Conservation (phyloP, 2,888 invertebrate genomes). For the Andrena haemorrhoa region DNA sequence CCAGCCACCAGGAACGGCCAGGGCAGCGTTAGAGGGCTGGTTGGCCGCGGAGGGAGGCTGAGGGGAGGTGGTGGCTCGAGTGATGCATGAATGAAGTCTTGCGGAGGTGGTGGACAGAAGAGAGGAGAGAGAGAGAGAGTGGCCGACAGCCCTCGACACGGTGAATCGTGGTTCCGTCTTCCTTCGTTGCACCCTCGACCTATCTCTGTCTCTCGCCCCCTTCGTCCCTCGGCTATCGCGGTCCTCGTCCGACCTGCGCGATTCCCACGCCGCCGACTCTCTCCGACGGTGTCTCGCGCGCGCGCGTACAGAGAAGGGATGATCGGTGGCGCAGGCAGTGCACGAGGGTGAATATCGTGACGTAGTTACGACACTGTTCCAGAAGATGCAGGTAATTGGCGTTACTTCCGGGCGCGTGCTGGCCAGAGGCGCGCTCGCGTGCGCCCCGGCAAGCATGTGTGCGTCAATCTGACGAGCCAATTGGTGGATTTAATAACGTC, state of each 20-base stretch:
- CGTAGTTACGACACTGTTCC: slow-evolving; percentile 49
- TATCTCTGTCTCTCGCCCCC: not conserved
- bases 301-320: slow-evolving; percentile 38
- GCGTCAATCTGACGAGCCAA: slow-evolving; percentile 33
- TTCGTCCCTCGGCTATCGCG: not conserved
- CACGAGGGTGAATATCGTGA: slow-evolving; percentile 39
- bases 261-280: slow-evolving; percentile 11
- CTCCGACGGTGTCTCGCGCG: slow-evolving; percentile 44
- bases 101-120: slow-evolving; percentile 51
- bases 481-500: slow-evolving; percentile 15
- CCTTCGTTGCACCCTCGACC: not conserved
- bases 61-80: slow-evolving; percentile 57
- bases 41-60: slow-evolving; percentile 42
- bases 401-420: slow-evolving; percentile 35
- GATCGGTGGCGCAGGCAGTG: slow-evolving; percentile 31
- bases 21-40: slow-evolving; percentile 38
- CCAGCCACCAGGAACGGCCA: slow-evolving; percentile 44
- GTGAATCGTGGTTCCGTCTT: slow-evolving; percentile 40
- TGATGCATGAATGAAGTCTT: slow-evolving; percentile 72
- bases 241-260: slow-evolving; percentile 1
- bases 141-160: slow-evolving; percentile 34
- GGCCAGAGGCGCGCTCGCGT: slow-evolving; percentile 21
- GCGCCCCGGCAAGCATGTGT: slow-evolving; percentile 21
- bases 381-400: slow-evolving; percentile 43
- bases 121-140: slow-evolving; percentile 41